A percentile compares a stretch with the other conserved stretches of the same genome.
Conservation (phyloP, 1,140 invertebrate genomes). For the Drosophila fuyamai region DNA sequence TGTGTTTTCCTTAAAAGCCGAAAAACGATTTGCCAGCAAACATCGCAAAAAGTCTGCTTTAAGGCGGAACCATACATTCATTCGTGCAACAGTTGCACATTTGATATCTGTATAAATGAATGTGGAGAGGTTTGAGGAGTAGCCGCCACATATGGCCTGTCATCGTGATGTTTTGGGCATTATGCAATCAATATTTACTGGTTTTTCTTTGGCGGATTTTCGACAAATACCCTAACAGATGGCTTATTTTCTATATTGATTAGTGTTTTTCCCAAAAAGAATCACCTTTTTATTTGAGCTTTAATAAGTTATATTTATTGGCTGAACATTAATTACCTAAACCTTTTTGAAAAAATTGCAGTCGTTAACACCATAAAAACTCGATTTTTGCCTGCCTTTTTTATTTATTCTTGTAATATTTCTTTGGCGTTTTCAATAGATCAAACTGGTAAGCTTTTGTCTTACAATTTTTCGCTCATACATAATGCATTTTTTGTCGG, state of each 20-base stretch:
- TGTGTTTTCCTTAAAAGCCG: conserved; percentile 58
- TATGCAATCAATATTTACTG: conserved; percentile 41
- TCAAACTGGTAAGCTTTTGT: conserved; percentile 38
- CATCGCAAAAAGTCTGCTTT: conserved; percentile 40
- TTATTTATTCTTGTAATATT: conserved; percentile 11
- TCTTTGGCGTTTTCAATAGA: conserved; percentile 34
- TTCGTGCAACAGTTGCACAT: conserved; percentile 49
- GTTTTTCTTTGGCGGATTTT: conserved; percentile 10
- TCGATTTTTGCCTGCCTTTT: too few species aligned
- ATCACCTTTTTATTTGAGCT: too few species aligned
- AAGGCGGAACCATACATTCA: conserved; percentile 49
- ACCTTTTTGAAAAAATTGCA: too few species aligned
- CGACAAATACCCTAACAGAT: neutral
- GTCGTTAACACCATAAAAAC: too few species aligned
- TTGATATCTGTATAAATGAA: conserved; percentile 44
- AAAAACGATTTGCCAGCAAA: conserved; percentile 63
- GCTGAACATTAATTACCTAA: too few species aligned
- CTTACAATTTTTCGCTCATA: conserved; percentile 37
- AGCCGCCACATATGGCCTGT: conserved; percentile 45
- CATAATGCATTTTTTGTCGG: conserved; percentile 48
- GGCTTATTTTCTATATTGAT: too few species aligned
- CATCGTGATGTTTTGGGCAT: conserved; percentile 35
- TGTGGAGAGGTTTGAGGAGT: conserved; percentile 17
- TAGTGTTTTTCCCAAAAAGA: too few species aligned
- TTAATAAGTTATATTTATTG: too few species aligned